phyloP scores from a whole-genome alignment of 2,888 invertebrate genomes.

The Bimastos eiseni region DNA sequence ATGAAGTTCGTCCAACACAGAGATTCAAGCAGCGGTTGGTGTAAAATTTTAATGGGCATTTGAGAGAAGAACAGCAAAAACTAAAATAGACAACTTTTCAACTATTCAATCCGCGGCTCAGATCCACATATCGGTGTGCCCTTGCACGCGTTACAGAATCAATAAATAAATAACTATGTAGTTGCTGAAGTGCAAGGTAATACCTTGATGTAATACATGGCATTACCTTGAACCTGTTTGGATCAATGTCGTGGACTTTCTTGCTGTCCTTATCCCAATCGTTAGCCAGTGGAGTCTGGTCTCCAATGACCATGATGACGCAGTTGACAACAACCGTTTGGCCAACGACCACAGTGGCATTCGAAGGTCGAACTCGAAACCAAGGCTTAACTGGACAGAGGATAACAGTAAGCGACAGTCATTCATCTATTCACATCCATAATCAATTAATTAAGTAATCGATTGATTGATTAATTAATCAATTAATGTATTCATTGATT shows the following conservation, averaged over 20 bases:
- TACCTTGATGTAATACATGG: not conserved
- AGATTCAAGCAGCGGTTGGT: too few relatives aligned
- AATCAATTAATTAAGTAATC: too few relatives aligned
- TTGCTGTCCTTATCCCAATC: constrained; percentile 86
- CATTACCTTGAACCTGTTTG: constrained; percentile 31
- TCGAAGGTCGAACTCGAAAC: constrained; percentile 75
- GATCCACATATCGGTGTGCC: too few relatives aligned
- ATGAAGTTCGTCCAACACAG: too few relatives aligned
- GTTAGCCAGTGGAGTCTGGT: constrained; percentile 76
- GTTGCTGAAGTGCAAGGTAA: too few relatives aligned
- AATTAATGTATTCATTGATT: too few relatives aligned
- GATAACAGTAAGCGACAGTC: not conserved
- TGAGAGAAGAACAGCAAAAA: too few relatives aligned
- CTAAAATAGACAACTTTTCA: too few relatives aligned
- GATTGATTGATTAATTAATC: not conserved
- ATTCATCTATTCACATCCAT: not conserved
- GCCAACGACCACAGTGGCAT: constrained; percentile 77
- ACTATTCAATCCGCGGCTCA: too few relatives aligned
- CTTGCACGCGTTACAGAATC: too few relatives aligned
- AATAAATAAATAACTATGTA: too few relatives aligned
- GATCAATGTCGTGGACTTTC: constrained; percentile 49
- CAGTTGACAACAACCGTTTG: constrained; percentile 78
- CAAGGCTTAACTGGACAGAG: constrained; percentile 73
- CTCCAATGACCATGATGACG: constrained; percentile 74
- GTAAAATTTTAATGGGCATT: too few relatives aligned